Percentiles rank a stretch among this genome's conserved stretches.
Conservation (phyloP, 37 sponge, comb jelly and placozoan genomes). For the Diacarnus erythraeanus region DNA sequence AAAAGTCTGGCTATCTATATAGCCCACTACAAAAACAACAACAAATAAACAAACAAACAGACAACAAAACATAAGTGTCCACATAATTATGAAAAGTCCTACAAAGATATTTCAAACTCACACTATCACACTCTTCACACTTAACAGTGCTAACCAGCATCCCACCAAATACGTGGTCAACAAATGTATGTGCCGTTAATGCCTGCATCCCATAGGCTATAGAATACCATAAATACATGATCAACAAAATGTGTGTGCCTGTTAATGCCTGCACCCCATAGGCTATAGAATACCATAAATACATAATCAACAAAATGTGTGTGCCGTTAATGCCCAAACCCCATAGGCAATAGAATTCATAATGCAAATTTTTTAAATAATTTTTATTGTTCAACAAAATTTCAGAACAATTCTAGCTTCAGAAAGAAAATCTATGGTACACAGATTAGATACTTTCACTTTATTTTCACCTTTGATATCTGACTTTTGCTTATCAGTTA, state of each 20-base stretch:
- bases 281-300: conserved; percentile 7
- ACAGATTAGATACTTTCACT: not conserved
- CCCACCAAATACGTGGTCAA: conserved; percentile 90
- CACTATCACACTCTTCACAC: conserved; percentile 62
- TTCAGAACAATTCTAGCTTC: no score
- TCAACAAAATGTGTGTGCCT: conserved; percentile 44
- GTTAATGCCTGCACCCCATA: conserved; percentile 46
- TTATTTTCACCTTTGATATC: conserved; percentile 51
- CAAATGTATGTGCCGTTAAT: conserved; percentile 55
- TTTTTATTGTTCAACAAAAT: no score
- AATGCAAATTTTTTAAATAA: not conserved
- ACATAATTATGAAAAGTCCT: no score
- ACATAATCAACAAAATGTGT: conserved; percentile 43
- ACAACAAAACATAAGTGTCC: no score
- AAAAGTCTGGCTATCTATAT: no score
- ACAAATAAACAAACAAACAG: no score
- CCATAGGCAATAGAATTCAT: conserved; percentile 42
- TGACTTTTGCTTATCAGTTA: conserved; percentile 52
- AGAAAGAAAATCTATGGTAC: no score
- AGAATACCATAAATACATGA: not conserved
- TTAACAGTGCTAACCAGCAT: conserved; percentile 66
- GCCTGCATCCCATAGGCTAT: conserved; percentile 58
- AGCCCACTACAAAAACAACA: no score
- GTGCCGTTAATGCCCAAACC: conserved; percentile 6
- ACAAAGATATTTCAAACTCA: no score